A percentile compares a stretch with the other conserved stretches of the same genome.
phyloP scores from a whole-genome alignment of 1,140 invertebrate genomes.

The Palaemon carinicauda region DNA sequence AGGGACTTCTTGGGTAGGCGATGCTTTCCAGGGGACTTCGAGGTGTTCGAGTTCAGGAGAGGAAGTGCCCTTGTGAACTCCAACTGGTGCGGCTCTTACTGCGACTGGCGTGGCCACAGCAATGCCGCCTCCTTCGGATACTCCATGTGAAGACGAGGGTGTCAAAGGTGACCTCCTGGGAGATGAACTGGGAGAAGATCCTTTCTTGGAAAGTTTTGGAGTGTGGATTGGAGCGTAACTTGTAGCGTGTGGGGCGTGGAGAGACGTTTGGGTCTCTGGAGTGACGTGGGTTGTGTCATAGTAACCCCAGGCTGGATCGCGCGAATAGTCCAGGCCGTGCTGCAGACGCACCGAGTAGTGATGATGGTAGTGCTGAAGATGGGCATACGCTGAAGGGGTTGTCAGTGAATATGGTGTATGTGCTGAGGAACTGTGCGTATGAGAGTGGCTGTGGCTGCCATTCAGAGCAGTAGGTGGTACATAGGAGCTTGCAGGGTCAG shows the following conservation, averaged over 20 bases:
- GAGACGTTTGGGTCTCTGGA: not conserved
- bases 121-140: conserved; percentile 34
- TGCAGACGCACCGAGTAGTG: conserved; percentile 30
- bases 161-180: conserved; percentile 46
- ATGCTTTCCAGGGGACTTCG: conserved; percentile 57
- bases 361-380: conserved; percentile 48
- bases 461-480: conserved; percentile 7
- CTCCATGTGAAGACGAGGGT: not conserved
- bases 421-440: not conserved
- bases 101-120: conserved; percentile 50
- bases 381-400: conserved; percentile 22
- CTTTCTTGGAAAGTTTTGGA: conserved; percentile 26
- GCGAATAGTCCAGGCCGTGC: conserved; percentile 37
- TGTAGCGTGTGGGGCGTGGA: not conserved
- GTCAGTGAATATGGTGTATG: conserved; percentile 24
- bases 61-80: conserved; percentile 46
- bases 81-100: conserved; percentile 16
- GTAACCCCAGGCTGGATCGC: conserved; percentile 43
- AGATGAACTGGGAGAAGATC: conserved; percentile 32
- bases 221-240: conserved; percentile 29
- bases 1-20: conserved; percentile 57
- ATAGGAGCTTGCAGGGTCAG: conserved; percentile 36
- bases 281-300: conserved; percentile 23
- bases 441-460: not conserved
- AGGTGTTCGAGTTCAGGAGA: conserved; percentile 44